Percentiles rank a stretch among this genome's conserved stretches.
Conservation (phyloP, 2,797 vertebrate species). For the Babyrousa celebensis region DNA sequence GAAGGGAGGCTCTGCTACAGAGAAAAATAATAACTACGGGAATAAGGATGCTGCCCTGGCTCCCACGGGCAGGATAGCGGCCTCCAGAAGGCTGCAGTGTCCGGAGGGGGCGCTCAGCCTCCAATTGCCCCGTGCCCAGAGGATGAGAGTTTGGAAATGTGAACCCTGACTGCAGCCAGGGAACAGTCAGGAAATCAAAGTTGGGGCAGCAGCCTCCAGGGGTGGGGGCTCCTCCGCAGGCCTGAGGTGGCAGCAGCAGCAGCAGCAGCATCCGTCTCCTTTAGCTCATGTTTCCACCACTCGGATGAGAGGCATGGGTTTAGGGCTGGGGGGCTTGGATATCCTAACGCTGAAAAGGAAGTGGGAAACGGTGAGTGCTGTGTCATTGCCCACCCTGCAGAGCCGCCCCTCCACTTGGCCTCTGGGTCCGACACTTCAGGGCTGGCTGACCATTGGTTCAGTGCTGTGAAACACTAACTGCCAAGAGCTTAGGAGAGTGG, state of each 20-base stretch:
- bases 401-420: accelerated
- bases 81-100: conserved; percentile 21
- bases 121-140: not conserved
- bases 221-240: conserved; percentile 68
- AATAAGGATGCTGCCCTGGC: not conserved
- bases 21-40: not conserved
- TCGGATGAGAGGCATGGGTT: conserved; percentile 96
- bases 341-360: conserved; percentile 92
- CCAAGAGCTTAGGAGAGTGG: not conserved
- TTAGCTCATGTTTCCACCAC: conserved; percentile 95
- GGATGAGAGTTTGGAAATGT: not conserved
- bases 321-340: conserved; percentile 92
- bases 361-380: not conserved
- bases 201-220: conserved; percentile 63
- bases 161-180: conserved; percentile 58
- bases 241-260: not conserved
- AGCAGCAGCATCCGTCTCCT: not conserved
- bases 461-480: not conserved
- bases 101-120: not conserved
- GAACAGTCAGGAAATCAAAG: conserved; percentile 60
- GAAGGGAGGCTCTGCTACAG: conserved; percentile 45
- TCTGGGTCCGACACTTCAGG: not conserved
- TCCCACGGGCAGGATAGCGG: not conserved
- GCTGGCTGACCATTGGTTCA: not conserved
- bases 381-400: accelerated